Evolutionary conservation across 2,888 invertebrate species (phyloP), one percentile per base, ranked within the genome.

Genomic region (Cerceris rybyensis): DNA sequence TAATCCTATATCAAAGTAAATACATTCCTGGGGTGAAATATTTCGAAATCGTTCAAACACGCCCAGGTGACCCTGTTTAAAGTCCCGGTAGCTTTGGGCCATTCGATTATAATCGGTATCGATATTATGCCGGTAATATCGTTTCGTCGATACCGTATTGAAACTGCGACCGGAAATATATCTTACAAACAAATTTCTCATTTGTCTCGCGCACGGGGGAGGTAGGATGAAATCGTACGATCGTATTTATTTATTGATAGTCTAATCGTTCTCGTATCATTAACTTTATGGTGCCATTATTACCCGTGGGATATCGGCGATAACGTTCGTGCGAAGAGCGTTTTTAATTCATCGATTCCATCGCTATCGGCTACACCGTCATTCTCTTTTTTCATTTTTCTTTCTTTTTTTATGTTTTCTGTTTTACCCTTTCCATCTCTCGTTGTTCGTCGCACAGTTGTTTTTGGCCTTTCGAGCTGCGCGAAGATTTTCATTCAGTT

Each of bases 151-250:
- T n/a, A n/a, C n/a, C 50, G n/a, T n/a, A n/a, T n/a, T 50, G 50
- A 50, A 50, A n/a, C 50, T n/a, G 6, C 50, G 50, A 28, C 28
- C n/a, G 13, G n/a, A 50, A 50, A 50, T 50, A 50, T 50, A 46
- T 46, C 46, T 46, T 46, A 11, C 11, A 46, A 46, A 46, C 11
- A 52, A 72, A 60, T 72, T 72, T 67, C 59, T 67, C 42, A n/a
- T 17, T 28, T 17, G 8, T 9, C 11, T 42, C 50, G 42, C 13
- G 17, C n/a, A n/a, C 54, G 43, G 41, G 42, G 28, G 42, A 16
- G 43, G 57, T 4, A 14, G 42, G 42, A 9, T 54, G 65, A 66
- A 6, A n/a, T 61, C 42, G 52, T 54, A 9, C 6, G 43, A 17
- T 42, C 14, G n/a, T 39, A 1, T 41, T 68, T 14, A 50, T 11